These are phyloP conservation scores for Otocyon megalotis DNA, from an alignment of 2,113 vertebrate genomes.

Conservation along the genomic window DNA sequence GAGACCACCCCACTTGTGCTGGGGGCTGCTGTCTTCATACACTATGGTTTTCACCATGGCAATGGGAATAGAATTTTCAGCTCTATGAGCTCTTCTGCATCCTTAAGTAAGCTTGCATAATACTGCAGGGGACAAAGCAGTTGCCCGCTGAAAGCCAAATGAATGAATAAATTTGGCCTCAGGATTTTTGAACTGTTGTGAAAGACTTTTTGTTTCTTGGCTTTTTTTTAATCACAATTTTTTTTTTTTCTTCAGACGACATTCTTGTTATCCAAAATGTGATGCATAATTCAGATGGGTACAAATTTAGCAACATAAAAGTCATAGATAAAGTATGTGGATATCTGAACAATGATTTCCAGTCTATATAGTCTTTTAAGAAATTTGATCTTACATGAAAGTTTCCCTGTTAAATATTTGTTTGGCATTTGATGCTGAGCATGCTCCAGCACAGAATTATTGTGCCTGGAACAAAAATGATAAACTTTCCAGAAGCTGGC, in stretches of 20 bases:
- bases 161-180: conserved; percentile 85
- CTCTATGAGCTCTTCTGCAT: conserved; percentile 79
- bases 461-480: background rate
- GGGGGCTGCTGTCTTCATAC: conserved; percentile 63
- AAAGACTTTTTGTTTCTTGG: conserved; percentile 81
- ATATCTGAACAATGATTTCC: background rate
- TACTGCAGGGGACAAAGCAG: conserved; percentile 80
- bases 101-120: conserved; percentile 83
- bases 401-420: background rate
- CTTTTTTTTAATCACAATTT: conserved; percentile 71
- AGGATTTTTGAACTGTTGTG: conserved; percentile 81
- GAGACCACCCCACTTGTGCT: conserved; percentile 75
- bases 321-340: background rate
- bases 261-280: conserved; percentile 64
- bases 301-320: conserved; percentile 33
- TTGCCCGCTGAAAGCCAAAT: conserved; percentile 83
- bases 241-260: conserved; percentile 62
- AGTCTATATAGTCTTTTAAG: background rate
- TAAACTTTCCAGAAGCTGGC: background rate
- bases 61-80: conserved; percentile 86
- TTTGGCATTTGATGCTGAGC: background rate
- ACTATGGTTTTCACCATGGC: conserved; percentile 84
- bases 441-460: background rate
- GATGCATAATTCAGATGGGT: conserved; percentile 64
- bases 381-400: conserved; percentile 44